Percentiles rank a stretch among this genome's conserved stretches.
These are phyloP conservation scores for Nautilus pompilius DNA, from an alignment of 1,140 invertebrate species.

Conservation along the genomic window DNA sequence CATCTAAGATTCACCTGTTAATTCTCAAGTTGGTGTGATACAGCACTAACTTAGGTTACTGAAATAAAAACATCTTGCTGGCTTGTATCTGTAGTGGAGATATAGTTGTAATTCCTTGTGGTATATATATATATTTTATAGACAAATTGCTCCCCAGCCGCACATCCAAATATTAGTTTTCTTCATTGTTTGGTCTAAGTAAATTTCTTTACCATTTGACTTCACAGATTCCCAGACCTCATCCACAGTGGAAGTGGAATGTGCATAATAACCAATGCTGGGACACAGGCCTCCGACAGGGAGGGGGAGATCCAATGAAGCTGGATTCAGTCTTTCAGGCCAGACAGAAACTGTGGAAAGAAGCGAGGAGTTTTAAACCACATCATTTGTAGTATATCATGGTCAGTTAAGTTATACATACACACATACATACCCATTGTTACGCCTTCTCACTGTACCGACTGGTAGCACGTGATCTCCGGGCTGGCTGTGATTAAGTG, in stretches of 20 bases:
- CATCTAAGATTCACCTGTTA: too few species aligned
- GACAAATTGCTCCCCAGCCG: neutral
- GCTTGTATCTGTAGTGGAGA: neutral
- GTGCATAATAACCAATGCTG: slow-evolving; percentile 6
- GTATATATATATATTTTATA: neutral
- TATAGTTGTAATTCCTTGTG: neutral
- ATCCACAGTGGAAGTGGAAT: slow-evolving; percentile 15
- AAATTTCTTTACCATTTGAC: neutral
- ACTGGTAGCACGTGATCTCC: too few species aligned
- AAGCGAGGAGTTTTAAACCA: too few species aligned
- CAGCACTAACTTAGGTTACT: neutral
- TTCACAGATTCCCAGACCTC: slow-evolving; percentile 9
- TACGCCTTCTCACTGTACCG: too few species aligned
- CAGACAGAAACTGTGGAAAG: too few species aligned
- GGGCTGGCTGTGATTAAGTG: too few species aligned
- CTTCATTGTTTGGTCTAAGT: neutral
- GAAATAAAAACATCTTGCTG: neutral
- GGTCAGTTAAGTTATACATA: too few species aligned
- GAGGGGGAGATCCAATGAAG: too few species aligned
- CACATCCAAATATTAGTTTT: neutral
- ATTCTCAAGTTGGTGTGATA: neutral
- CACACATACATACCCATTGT: too few species aligned
- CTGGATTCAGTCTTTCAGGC: too few species aligned
- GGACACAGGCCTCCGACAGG: too few species aligned
- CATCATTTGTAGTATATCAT: too few species aligned